Evolutionary conservation across 1,140 invertebrate genomes (phyloP).

Genomic region (Diorhabda sublineata): DNA sequence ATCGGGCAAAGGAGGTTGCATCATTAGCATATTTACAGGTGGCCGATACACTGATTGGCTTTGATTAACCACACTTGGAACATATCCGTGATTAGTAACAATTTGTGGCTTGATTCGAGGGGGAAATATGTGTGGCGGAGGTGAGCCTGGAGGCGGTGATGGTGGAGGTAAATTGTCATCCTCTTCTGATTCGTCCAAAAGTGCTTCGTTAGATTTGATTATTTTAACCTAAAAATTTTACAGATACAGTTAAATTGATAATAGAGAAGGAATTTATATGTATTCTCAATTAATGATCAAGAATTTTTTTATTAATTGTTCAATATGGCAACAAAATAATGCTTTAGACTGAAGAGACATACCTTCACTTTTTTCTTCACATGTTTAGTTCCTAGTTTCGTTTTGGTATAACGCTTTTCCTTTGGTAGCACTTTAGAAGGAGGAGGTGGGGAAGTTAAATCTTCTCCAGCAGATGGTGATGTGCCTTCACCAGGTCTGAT

Average conservation of each 20-base stretch:
- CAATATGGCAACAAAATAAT: too few relatives aligned
- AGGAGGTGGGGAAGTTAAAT: slow-evolving; percentile 58
- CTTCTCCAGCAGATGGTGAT: slow-evolving; percentile 60
- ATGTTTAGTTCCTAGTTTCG: slow-evolving; percentile 49
- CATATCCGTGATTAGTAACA: slow-evolving; percentile 37
- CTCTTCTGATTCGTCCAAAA: slow-evolving; percentile 44
- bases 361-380: slow-evolving; percentile 54
- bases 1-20: background rate
- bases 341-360: background rate
- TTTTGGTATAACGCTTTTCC: slow-evolving; percentile 52
- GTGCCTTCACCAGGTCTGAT: slow-evolving; percentile 63
- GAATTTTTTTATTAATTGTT: too few relatives aligned
- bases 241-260: background rate
- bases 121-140: slow-evolving; percentile 55
- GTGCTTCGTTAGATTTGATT: slow-evolving; percentile 20
- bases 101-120: slow-evolving; percentile 41
- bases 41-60: background rate
- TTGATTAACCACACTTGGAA: slow-evolving; percentile 8
- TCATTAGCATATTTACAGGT: slow-evolving; percentile 18
- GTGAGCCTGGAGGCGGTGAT: slow-evolving; percentile 55
- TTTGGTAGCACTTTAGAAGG: slow-evolving; percentile 48
- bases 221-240: slow-evolving; percentile 29
- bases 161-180: slow-evolving; percentile 55
- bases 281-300: too few relatives aligned
- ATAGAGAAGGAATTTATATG: too few relatives aligned